Percentiles rank a stretch among this genome's conserved stretches.
Conservation (phyloP, 2,888 invertebrate species). For the Archips xylosteana region DNA sequence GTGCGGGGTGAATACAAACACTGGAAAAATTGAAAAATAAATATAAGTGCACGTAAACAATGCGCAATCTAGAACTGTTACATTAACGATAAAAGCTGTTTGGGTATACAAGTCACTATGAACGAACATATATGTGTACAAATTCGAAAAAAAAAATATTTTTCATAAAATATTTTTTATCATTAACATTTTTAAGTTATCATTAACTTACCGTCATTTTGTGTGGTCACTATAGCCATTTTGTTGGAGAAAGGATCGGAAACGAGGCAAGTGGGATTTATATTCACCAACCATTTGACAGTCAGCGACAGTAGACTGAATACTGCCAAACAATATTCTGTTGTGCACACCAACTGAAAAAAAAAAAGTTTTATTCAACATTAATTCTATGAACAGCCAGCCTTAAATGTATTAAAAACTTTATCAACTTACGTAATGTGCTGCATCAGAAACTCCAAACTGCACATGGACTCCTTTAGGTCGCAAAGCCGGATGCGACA, state of each 20-base stretch:
- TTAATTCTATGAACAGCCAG: too few species aligned
- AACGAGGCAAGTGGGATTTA: constrained; percentile 66
- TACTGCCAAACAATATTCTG: constrained; percentile 86
- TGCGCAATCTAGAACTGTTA: too few species aligned
- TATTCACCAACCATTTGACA: constrained; percentile 88
- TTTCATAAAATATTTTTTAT: too few species aligned
- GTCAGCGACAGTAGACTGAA: constrained; percentile 91
- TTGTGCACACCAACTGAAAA: constrained; percentile 79
- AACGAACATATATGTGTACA: too few species aligned
- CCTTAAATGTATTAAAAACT: not conserved
- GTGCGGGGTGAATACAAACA: constrained; percentile 77
- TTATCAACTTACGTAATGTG: constrained; percentile 75
- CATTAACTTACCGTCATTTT: constrained; percentile 88
- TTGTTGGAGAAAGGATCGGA: constrained; percentile 87
- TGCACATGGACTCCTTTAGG: constrained; percentile 75
- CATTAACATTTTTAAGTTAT: too few species aligned
- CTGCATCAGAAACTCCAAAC: constrained; percentile 77
- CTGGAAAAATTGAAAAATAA: constrained; percentile 62
- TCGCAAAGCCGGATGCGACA: constrained; percentile 76
- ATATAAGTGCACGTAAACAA: not conserved
- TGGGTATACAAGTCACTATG: too few species aligned
- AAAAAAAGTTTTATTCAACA: not conserved
- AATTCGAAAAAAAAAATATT: too few species aligned
- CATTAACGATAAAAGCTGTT: too few species aligned
- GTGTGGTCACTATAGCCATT: constrained; percentile 88